Conservation (phyloP, 2,797 vertebrate species). For the Bryconaethiops microstoma region DNA sequence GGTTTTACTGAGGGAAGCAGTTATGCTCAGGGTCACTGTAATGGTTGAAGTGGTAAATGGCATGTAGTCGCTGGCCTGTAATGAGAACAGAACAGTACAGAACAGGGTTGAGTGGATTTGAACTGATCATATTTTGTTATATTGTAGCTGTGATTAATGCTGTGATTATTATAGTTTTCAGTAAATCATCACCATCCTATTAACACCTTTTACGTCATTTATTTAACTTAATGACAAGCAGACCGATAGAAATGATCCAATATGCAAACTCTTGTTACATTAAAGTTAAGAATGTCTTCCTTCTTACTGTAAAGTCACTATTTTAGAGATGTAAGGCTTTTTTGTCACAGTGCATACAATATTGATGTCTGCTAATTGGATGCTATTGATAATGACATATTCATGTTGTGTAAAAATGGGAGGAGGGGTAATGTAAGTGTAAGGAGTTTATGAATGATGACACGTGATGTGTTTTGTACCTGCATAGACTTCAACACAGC, state of each 20-base stretch:
- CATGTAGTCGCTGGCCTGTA: slow-evolving; percentile 71
- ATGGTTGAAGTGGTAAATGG: slow-evolving; percentile 59
- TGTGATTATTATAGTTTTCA: not conserved
- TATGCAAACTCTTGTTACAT: not conserved
- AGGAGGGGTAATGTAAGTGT: too few relatives aligned
- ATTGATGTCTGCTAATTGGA: too few relatives aligned
- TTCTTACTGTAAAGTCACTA: not conserved
- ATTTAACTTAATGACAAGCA: too few relatives aligned
- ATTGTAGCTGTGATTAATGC: not conserved
- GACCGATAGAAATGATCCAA: not conserved
- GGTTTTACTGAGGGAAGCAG: fast-evolving
- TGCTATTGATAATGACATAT: too few relatives aligned
- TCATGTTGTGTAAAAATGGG: too few relatives aligned
- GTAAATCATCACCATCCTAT: not conserved
- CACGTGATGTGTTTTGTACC: slow-evolving; percentile 57
- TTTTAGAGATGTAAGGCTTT: not conserved
- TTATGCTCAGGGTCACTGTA: slow-evolving; percentile 37
- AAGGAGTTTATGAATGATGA: not conserved
- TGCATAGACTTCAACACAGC: slow-evolving; percentile 56
- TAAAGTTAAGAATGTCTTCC: not conserved
- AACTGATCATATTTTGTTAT: not conserved
- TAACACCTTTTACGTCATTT: not conserved
- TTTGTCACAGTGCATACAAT: not conserved
- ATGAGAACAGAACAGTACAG: slow-evolving; percentile 18
- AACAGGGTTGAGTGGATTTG: not conserved